Evolutionary conservation across 2,888 invertebrate species (phyloP).

Genomic region (Agrotis clavis): DNA sequence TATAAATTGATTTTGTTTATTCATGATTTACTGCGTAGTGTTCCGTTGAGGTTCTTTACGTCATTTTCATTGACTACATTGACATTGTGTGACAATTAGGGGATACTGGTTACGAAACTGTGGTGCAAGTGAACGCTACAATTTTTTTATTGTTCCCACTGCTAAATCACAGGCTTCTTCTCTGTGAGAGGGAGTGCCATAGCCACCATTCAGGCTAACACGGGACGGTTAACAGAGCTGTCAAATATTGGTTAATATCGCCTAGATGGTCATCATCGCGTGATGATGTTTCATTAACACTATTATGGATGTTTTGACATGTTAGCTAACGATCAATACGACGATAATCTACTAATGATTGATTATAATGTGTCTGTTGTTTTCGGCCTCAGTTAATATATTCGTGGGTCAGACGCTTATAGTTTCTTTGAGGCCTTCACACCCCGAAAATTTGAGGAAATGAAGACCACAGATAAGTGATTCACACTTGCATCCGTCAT

Average conservation of each 20-base stretch:
- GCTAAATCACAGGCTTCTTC: neutral
- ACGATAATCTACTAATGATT: neutral
- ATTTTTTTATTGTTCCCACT: neutral
- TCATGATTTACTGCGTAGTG: neutral
- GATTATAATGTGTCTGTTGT: neutral
- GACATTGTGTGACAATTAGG: neutral
- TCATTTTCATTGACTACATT: neutral
- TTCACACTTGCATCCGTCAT: no score
- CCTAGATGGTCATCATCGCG: no score
- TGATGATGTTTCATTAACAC: neutral
- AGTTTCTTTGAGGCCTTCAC: no score
- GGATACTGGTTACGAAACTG: neutral
- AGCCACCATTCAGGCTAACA: neutral
- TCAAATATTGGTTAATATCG: neutral
- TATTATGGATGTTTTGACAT: neutral
- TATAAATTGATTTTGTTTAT: constrained; percentile 25
- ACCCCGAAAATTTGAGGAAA: no score
- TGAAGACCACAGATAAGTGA: no score
- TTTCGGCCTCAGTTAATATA: no score
- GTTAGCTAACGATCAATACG: neutral
- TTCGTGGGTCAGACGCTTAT: neutral
- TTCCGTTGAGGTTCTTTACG: neutral
- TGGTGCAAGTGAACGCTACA: neutral
- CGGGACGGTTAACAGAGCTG: neutral
- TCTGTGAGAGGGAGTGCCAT: neutral